phyloP scores from a whole-genome alignment of 2,113 vertebrate species.

The Thalassoma bifasciatum region DNA sequence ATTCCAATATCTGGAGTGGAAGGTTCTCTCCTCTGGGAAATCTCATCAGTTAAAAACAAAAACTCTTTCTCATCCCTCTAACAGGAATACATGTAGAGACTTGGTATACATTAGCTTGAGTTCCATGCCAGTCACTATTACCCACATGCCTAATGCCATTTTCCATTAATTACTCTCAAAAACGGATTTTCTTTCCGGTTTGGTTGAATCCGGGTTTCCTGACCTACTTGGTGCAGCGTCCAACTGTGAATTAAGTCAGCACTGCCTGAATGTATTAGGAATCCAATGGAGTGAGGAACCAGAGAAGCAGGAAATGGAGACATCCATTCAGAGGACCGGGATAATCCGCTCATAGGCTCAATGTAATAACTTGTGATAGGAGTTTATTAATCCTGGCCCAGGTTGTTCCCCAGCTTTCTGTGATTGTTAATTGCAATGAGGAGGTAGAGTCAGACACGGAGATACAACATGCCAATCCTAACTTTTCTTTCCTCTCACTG shows the following conservation, averaged over 20 bases:
- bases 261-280: constrained; percentile 31
- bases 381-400: constrained; percentile 75
- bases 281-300: constrained; percentile 41
- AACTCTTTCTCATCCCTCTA: constrained; percentile 50
- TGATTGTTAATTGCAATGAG: constrained; percentile 72
- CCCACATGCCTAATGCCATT: constrained; percentile 1
- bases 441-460: constrained; percentile 32
- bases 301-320: constrained; percentile 55
- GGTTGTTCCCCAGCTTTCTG: constrained; percentile 64
- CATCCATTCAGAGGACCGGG: constrained; percentile 55
- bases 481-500: constrained; percentile 32
- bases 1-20: constrained; percentile 77
- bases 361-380: constrained; percentile 75
- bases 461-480: constrained; percentile 47
- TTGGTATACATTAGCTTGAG: constrained; percentile 26
- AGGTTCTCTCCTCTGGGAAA: constrained; percentile 69
- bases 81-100: constrained; percentile 30
- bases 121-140: constrained; percentile 15
- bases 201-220: constrained; percentile 12
- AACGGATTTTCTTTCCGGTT: constrained; percentile 5
- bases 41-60: constrained; percentile 71
- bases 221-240: constrained; percentile 17
- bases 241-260: constrained; percentile 31
- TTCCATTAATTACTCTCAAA: constrained; percentile 29
- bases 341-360: constrained; percentile 75